Evolutionary conservation across 2,113 vertebrate species (phyloP), one percentile per base, ranked within the genome.

Genomic region (Rhinoderma darwinii): DNA sequence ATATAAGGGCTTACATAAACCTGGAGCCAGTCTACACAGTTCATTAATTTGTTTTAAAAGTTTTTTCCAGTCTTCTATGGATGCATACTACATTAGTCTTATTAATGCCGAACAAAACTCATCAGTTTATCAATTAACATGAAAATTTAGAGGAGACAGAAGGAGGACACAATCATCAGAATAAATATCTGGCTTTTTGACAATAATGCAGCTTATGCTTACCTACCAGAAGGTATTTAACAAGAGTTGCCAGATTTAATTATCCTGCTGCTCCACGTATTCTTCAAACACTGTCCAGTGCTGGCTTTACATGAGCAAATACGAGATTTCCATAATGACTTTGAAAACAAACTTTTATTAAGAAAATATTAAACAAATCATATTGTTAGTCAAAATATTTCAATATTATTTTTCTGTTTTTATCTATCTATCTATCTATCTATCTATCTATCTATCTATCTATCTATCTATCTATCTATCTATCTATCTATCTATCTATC

Each of bases 141-240:
- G 5, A 70, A 37, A 70, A 70, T 37, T 20, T 37, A 68, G 5
- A 70, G 59, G n/a, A 59, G 27, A 70, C 66, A 70, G 17, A 70
- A 70, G 66, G 66, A 37, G 32, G 32, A 37, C 17, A 37, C 32
- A 37, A 70, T 70, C 32, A 70, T 70, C 5, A 37, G 11, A 37
- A 70, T 20, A 20, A 70, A 70, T 70, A 70, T 70, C 32, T 70
- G 35, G 66, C 66, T 70, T 37, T 70, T 70, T 70, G 66, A 70
- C 66, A 70, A 70, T 30, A 70, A 35, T 70, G 66, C 32, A 14
- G 6, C 32, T 70, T 35, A 20, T 39, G 35, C 15, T 70, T 70
- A 37, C 32, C 66, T 70, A 70, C 32, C 66, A 70, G 66, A 37
- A 70, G 35, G 66, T 70, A 20, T 37, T 70, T 37, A 70, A 39